A percentile compares a stretch with the other conserved stretches of the same genome.
Evolutionary conservation across 2,888 invertebrate species (phyloP).

Genomic region (Lutraria lutraria): DNA sequence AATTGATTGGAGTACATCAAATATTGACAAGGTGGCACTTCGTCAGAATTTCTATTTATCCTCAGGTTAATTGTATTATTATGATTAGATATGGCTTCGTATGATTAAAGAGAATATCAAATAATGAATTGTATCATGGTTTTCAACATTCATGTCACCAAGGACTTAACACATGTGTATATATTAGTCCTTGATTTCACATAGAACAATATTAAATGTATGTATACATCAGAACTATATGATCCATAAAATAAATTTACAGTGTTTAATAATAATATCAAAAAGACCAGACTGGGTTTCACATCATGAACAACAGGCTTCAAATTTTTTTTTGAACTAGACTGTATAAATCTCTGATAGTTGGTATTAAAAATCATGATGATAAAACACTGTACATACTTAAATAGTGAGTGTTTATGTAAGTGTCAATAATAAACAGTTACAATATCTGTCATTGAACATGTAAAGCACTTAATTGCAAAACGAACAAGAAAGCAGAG

Average conservation of each 20-base stretch:
- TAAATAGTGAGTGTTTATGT: too few relatives aligned
- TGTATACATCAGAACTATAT: not conserved
- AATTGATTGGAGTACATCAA: not conserved
- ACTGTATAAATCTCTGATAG: not conserved
- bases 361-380: too few relatives aligned
- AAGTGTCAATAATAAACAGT: too few relatives aligned
- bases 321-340: not conserved
- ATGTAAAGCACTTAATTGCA: slow-evolving; percentile 5
- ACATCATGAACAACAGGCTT: not conserved
- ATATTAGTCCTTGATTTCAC: too few relatives aligned
- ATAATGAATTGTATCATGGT: not conserved
- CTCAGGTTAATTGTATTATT: not conserved
- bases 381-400: not conserved
- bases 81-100: not conserved
- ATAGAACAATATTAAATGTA: too few relatives aligned
- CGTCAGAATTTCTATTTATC: not conserved
- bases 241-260: not conserved
- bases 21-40: not conserved
- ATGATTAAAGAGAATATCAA: not conserved
- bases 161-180: too few relatives aligned
- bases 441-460: not conserved
- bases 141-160: too few relatives aligned
- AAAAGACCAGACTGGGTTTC: not conserved
- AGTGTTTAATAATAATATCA: not conserved
- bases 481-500: not conserved